These are phyloP conservation scores for Chlorops oryzae DNA, from an alignment of 1,140 invertebrate genomes.

Conservation along the genomic window DNA sequence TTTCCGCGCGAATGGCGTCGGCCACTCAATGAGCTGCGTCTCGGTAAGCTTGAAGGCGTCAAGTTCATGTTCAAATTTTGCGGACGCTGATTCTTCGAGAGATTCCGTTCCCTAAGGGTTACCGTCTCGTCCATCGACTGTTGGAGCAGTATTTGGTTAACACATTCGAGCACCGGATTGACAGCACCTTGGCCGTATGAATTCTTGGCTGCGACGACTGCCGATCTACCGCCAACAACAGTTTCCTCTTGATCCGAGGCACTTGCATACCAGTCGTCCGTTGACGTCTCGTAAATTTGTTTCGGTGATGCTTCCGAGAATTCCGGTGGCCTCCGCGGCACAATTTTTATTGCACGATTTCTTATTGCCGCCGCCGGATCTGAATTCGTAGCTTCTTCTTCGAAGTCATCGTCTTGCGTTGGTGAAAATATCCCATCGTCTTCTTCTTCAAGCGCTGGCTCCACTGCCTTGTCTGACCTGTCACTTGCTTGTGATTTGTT, in stretches of 20 bases:
- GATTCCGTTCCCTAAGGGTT: constrained; percentile 2
- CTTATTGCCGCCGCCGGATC: constrained; percentile 18
- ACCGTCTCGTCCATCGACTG: constrained; percentile 42
- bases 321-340: constrained; percentile 28
- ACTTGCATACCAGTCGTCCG: constrained; percentile 59
- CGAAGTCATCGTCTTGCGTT: constrained; percentile 28
- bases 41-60: constrained; percentile 15
- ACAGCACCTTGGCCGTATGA: constrained; percentile 48
- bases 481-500: constrained; percentile 9
- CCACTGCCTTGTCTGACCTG: constrained; percentile 13
- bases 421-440: constrained; percentile 36
- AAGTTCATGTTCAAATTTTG: constrained; percentile 13
- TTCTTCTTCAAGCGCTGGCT: constrained; percentile 16
- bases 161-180: constrained; percentile 64
- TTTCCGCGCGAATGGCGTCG: constrained; percentile 14
- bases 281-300: constrained; percentile 48
- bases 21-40: constrained; percentile 28
- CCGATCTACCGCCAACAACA: too few species aligned
- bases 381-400: too few species aligned
- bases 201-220: constrained; percentile 44
- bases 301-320: constrained; percentile 42
- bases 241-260: constrained; percentile 56
- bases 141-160: constrained; percentile 52
- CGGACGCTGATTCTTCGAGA: constrained; percentile 12
- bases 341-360: constrained; percentile 20